Evolutionary conservation across 2,888 invertebrate genomes (phyloP), one percentile per base, ranked within the genome.

Genomic region (Brachylomia viminalis): DNA sequence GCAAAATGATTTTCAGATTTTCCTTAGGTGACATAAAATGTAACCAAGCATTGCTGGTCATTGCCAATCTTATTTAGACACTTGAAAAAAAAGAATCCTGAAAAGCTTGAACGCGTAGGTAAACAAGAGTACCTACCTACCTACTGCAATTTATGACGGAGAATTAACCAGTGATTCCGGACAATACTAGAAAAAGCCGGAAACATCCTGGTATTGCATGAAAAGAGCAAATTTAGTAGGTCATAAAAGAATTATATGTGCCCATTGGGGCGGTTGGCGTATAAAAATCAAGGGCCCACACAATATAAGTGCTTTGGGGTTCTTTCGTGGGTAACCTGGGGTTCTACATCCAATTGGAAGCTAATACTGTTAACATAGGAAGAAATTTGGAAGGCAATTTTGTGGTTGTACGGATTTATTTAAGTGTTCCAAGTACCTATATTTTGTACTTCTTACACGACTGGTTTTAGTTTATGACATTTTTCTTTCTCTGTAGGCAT

Each of bases 221-320:
- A 85, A 77, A 80, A 67, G 84, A 86, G 73, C 62, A 70, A 72
- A 86, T 85, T 83, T 83, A 74, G 75, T 73, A 42, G 73, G 67
- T 65, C 75, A 83, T 83, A 85, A 86, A 80, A 62, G 77, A 80
- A 85, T 80, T 80, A 75, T 80, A 83, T 65, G 80, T 74, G 64
- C 30, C 71, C 62, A 72, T 61, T 74, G 76, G 59, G 30, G 64
- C 69, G 62, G 54, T 27, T 64, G 56, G 42, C 54, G 61, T 82
- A 85, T 77, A 77, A 74, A 79, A 82, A 85, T 82, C 65, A 66
- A 65, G 73, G 71, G 64, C 15, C 66, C 58, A 62, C 67, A 78
- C 71, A 82, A 75, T 79, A 75, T 75, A 69, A 80, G 72, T 54
- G 65, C 66, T 66, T 75, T 17, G 47, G 23, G 5, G 45, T 75